Evolutionary conservation across 2,113 vertebrate genomes (phyloP).

Genomic region (Ariopsis seemanni): DNA sequence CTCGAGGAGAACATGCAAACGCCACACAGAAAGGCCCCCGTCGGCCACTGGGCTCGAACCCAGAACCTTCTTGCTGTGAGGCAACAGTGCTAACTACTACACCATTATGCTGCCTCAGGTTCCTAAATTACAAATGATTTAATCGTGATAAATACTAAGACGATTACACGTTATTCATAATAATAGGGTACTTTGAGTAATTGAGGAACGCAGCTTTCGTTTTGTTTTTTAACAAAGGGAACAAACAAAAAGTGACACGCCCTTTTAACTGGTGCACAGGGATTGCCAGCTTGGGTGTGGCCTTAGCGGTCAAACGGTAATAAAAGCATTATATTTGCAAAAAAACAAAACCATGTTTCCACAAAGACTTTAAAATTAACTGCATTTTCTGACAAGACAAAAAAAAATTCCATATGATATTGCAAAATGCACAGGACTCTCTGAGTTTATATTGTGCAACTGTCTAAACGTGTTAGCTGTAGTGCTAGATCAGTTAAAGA

Average conservation of each 20-base stretch:
- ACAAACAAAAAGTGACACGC: not conserved
- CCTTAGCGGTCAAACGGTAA: not conserved
- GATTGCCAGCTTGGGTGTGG: not conserved
- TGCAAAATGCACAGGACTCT: not conserved
- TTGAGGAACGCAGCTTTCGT: not conserved
- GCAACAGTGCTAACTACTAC: too few species aligned
- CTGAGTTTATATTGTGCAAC: not conserved
- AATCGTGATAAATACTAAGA: not conserved
- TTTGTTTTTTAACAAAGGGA: not conserved
- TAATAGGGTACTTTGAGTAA: not conserved
- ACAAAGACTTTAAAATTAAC: not conserved
- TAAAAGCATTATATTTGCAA: not conserved
- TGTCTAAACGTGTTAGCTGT: too few species aligned
- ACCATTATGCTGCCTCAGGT: too few species aligned
- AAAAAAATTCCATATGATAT: not conserved
- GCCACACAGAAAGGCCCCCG: too few species aligned
- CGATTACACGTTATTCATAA: not conserved
- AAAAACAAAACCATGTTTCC: not conserved
- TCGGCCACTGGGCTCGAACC: too few species aligned
- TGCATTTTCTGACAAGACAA: not conserved
- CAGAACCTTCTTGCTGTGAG: too few species aligned
- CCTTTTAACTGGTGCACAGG: not conserved
- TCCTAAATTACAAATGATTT: not conserved
- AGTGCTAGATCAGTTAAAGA: too few species aligned
- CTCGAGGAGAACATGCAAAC: too few species aligned